Evolutionary conservation across 2,888 invertebrate species (phyloP).

Genomic region (Monopis laevigella): DNA sequence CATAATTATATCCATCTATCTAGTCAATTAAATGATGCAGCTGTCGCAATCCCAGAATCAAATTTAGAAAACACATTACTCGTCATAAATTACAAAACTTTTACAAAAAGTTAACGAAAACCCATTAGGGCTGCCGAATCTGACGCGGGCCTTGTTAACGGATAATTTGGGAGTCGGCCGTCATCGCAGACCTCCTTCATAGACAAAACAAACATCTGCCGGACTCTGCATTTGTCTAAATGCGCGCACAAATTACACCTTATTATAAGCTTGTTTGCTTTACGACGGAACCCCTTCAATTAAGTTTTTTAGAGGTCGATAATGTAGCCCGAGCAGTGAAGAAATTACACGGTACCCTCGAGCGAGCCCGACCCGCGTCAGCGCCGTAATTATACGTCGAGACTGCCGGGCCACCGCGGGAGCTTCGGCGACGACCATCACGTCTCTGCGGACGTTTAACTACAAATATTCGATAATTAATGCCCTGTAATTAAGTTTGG

Average conservation of each 20-base stretch:
- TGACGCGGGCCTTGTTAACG: constrained; percentile 66
- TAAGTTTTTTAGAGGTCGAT: constrained; percentile 63
- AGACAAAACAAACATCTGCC: constrained; percentile 68
- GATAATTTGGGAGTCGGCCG: constrained; percentile 51
- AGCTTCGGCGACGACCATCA: constrained; percentile 1
- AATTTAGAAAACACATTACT: constrained; percentile 50
- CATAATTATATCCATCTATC: background rate
- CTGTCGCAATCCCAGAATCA: constrained; percentile 47
- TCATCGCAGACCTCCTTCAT: constrained; percentile 56
- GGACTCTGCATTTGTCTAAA: constrained; percentile 64
- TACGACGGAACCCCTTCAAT: constrained; percentile 65
- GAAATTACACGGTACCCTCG: constrained; percentile 58
- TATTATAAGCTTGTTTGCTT: constrained; percentile 69
- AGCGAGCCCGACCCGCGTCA: constrained; percentile 34
- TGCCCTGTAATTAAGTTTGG: constrained; percentile 42
- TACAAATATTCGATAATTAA: constrained; percentile 46
- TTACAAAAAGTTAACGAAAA: constrained; percentile 65
- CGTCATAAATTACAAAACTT: constrained; percentile 58
- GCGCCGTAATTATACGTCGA: constrained; percentile 30
- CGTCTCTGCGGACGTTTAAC: constrained; percentile 18
- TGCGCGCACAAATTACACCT: constrained; percentile 66
- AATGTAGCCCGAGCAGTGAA: constrained; percentile 61
- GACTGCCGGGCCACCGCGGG: constrained; percentile 16
- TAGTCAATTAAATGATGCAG: constrained; percentile 45
- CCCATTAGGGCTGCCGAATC: constrained; percentile 67